phyloP scores from a whole-genome alignment of 53 echinoderm and acorn worm species.

The Antedon mediterranea region DNA sequence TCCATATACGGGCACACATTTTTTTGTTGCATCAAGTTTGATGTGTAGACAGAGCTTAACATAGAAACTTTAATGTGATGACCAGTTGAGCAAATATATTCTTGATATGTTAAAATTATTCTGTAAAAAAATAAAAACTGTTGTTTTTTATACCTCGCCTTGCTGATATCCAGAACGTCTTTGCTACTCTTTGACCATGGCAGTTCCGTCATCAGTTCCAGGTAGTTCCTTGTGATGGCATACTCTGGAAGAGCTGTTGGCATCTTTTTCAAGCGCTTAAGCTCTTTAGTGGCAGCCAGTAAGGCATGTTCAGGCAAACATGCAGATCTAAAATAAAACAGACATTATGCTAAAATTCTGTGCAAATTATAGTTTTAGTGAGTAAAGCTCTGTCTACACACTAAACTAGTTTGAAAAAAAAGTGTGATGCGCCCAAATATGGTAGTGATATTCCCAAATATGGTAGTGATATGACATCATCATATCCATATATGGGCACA shows the following conservation, averaged over 20 bases:
- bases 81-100: not conserved
- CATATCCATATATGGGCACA: too few species aligned
- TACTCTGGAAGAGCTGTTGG: slow-evolving; percentile 92
- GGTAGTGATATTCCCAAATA: too few species aligned
- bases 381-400: too few species aligned
- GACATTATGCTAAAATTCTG: not conserved
- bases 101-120: not conserved
- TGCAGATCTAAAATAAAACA: slow-evolving; percentile 33
- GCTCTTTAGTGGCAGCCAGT: slow-evolving; percentile 72
- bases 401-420: too few species aligned
- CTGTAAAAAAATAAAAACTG: not conserved
- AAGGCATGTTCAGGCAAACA: slow-evolving; percentile 78
- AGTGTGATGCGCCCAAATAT: too few species aligned
- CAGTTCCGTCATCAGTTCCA: slow-evolving; percentile 86
- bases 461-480: too few species aligned
- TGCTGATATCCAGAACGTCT: slow-evolving; percentile 70
- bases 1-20: too few species aligned
- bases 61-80: not conserved
- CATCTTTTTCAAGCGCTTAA: slow-evolving; percentile 91
- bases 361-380: too few species aligned
- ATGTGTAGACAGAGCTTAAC: too few species aligned
- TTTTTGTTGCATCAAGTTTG: too few species aligned
- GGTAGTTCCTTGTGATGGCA: slow-evolving; percentile 78
- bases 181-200: slow-evolving; percentile 90
- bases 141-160: slow-evolving; percentile 81